Percentiles rank a stretch among this genome's conserved stretches.
Evolutionary conservation across 2,113 vertebrate species (phyloP).

Genomic region (Sus scrofa): DNA sequence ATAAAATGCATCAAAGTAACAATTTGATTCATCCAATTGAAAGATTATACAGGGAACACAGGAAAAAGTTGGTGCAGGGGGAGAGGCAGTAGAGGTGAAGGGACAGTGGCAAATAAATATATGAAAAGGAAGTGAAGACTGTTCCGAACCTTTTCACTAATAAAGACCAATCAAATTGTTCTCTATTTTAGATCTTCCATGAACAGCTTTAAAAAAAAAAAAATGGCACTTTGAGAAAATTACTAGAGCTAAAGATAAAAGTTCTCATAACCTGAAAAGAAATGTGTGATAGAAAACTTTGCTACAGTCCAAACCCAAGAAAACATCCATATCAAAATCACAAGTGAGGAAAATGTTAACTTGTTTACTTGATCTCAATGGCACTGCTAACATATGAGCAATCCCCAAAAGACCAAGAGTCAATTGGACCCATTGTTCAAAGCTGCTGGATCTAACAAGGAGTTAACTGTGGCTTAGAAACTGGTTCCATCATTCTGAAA

Average conservation of each 20-base stretch:
- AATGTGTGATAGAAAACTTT: slow-evolving; percentile 45
- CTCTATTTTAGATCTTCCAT: not conserved
- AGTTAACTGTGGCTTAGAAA: slow-evolving; percentile 71
- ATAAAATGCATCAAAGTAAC: not conserved
- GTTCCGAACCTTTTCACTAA: slow-evolving; percentile 41
- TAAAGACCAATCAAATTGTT: slow-evolving; percentile 8
- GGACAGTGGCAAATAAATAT: not conserved
- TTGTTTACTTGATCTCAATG: slow-evolving; percentile 61
- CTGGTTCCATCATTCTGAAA: slow-evolving; percentile 59
- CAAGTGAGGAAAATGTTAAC: slow-evolving; percentile 50
- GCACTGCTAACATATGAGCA: slow-evolving; percentile 11
- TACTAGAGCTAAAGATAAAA: not conserved
- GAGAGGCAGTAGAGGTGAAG: not conserved
- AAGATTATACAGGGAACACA: not conserved
- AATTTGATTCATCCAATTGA: slow-evolving; percentile 32
- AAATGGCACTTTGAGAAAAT: slow-evolving; percentile 48
- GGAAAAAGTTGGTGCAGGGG: not conserved
- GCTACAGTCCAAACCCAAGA: slow-evolving; percentile 18
- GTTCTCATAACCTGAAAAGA: slow-evolving; percentile 42
- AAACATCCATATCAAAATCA: slow-evolving; percentile 47
- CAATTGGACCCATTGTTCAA: slow-evolving; percentile 58
- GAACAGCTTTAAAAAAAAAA: slow-evolving; percentile 2
- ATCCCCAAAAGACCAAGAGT: slow-evolving; percentile 53
- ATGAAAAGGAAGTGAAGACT: not conserved
- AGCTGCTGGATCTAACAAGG: slow-evolving; percentile 22